Conservation (phyloP, 2,888 invertebrate species). For the Lochmaea capreae region DNA sequence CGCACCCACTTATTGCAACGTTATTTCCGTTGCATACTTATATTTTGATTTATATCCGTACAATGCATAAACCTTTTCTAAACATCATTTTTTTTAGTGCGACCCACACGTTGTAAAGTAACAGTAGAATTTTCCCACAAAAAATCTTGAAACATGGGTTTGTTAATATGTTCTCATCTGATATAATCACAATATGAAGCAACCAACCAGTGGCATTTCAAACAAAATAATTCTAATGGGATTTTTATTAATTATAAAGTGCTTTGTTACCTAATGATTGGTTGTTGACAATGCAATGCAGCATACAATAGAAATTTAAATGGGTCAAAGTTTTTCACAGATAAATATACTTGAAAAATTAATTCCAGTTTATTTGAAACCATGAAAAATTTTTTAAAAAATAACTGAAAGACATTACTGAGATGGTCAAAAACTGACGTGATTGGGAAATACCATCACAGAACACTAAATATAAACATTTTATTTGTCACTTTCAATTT, state of each 20-base stretch:
- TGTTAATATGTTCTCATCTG: slow-evolving; percentile 21
- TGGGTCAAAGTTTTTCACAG: neutral
- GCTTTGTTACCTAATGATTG: neutral
- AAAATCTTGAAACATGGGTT: slow-evolving; percentile 29
- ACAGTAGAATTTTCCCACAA: slow-evolving; percentile 28
- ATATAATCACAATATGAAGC: slow-evolving; percentile 29
- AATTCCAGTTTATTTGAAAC: too few relatives aligned
- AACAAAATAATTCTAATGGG: neutral
- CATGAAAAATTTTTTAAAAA: too few relatives aligned
- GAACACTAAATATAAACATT: too few relatives aligned
- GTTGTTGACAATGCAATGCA: neutral
- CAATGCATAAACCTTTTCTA: slow-evolving; percentile 24
- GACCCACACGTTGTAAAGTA: slow-evolving; percentile 25
- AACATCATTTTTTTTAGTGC: slow-evolving; percentile 30
- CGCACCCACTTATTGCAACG: slow-evolving; percentile 33
- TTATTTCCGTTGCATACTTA: slow-evolving; percentile 22
- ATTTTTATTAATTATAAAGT: slow-evolving; percentile 3
- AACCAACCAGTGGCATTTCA: slow-evolving; percentile 2
- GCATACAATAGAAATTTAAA: neutral
- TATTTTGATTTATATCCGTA: slow-evolving; percentile 29
- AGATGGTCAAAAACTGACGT: too few relatives aligned
- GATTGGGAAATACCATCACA: too few relatives aligned
- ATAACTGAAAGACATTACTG: too few relatives aligned
- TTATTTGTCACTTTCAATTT: too few relatives aligned
- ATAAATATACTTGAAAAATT: neutral